Conservation (phyloP, 2,888 invertebrate genomes). For the Pomacea canaliculata region DNA sequence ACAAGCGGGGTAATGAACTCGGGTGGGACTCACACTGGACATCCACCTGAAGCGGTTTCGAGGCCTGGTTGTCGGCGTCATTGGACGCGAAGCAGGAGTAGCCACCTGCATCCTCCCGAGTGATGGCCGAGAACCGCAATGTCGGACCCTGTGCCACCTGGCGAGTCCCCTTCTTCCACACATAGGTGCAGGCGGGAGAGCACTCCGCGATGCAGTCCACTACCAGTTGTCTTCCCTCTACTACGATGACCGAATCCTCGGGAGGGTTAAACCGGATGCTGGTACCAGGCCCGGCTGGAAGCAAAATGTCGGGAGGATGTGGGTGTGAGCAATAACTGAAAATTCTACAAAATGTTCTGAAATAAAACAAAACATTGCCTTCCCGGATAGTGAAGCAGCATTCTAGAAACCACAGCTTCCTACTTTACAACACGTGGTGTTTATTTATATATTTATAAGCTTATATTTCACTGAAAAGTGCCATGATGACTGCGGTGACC, state of each 20-base stretch:
- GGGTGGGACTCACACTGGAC: constrained; percentile 22
- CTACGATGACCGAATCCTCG: constrained; percentile 10
- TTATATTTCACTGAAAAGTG: too few relatives aligned
- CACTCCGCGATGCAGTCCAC: constrained; percentile 27
- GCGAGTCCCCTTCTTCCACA: constrained; percentile 18
- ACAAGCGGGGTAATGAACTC: too few relatives aligned
- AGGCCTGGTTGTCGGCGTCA: constrained; percentile 13
- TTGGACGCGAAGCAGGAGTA: constrained; percentile 25
- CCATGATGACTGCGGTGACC: too few relatives aligned
- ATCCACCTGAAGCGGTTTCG: constrained; percentile 9
- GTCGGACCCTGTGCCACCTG: constrained; percentile 5
- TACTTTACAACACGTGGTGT: too few relatives aligned
- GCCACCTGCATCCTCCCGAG: constrained; percentile 6
- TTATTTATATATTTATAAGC: too few relatives aligned
- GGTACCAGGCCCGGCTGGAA: constrained; percentile 18
- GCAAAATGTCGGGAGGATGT: background rate
- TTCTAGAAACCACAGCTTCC: too few relatives aligned
- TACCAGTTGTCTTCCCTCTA: constrained; percentile 18
- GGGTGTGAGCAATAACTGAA: too few relatives aligned
- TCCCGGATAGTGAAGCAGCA: too few relatives aligned
- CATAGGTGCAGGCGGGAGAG: constrained; percentile 18
- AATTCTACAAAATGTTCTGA: too few relatives aligned
- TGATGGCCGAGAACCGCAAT: constrained; percentile 6
- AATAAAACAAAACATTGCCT: too few relatives aligned
- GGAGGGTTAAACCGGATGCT: constrained; percentile 20